A percentile compares a stretch with the other conserved stretches of the same genome.
phyloP scores from a whole-genome alignment of 2,113 vertebrate genomes.

The Sander lucioperca region DNA sequence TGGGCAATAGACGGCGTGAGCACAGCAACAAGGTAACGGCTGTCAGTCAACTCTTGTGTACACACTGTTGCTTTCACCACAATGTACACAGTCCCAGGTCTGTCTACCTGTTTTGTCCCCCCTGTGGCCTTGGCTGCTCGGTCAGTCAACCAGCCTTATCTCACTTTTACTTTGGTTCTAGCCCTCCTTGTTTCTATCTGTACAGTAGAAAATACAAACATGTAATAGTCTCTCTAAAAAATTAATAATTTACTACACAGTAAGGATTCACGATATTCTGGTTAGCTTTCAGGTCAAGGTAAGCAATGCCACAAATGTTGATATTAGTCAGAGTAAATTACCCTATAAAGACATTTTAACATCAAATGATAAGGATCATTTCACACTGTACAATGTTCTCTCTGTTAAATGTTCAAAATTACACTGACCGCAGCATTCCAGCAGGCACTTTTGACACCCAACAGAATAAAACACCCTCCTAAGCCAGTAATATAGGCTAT shows the following conservation, averaged over 20 bases:
- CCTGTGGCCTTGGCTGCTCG: slow-evolving; percentile 69
- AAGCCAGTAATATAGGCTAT: slow-evolving; percentile 20
- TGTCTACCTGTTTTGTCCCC: slow-evolving; percentile 58
- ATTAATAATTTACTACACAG: no score
- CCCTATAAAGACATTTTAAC: neutral
- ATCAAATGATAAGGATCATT: neutral
- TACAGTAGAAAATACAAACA: neutral
- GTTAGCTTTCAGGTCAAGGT: neutral
- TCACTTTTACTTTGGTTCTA: slow-evolving; percentile 21
- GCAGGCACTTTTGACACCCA: neutral
- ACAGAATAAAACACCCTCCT: neutral
- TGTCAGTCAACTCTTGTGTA: slow-evolving; percentile 56
- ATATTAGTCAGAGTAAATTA: neutral
- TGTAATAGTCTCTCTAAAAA: neutral
- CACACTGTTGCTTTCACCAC: slow-evolving; percentile 61
- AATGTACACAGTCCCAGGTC: slow-evolving; percentile 58
- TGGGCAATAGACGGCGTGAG: neutral
- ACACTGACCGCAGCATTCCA: neutral
- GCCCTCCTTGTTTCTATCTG: neutral
- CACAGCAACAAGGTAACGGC: slow-evolving; percentile 16
- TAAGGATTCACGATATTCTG: neutral
- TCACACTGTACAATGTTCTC: neutral
- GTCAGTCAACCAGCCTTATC: slow-evolving; percentile 78
- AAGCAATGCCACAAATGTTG: neutral
- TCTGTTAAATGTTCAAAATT: neutral